phyloP scores from a whole-genome alignment of 2,113 vertebrate species.

The Balaenoptera acutorostrata region DNA sequence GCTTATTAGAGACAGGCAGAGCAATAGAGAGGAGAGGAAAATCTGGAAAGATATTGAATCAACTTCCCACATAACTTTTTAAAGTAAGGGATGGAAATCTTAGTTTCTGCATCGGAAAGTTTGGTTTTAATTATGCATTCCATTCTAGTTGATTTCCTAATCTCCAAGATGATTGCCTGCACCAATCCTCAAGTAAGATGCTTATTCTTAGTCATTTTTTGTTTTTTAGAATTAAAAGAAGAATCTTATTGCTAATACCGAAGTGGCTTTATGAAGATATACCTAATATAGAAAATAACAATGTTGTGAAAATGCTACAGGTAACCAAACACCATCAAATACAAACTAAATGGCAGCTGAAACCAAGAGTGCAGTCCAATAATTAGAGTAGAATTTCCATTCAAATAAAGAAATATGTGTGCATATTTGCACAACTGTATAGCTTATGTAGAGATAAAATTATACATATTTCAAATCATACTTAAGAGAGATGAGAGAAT shows the following conservation, averaged over 20 bases:
- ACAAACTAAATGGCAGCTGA: not conserved
- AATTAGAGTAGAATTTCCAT: not conserved
- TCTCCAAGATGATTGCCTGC: not conserved
- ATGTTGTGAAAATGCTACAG: constrained; percentile 75
- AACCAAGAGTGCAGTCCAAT: not conserved
- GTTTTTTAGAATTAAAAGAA: constrained; percentile 71
- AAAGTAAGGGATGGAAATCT: not conserved
- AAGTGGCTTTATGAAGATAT: constrained; percentile 79
- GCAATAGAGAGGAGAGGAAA: not conserved
- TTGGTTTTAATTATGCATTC: not conserved
- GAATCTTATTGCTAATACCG: constrained; percentile 63
- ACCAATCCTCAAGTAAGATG: not conserved
- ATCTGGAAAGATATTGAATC: not conserved
- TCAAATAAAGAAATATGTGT: not conserved
- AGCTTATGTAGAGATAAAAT: not conserved
- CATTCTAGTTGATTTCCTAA: not conserved
- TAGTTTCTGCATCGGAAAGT: not conserved
- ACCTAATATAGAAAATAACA: constrained; percentile 80
- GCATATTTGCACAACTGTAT: not conserved
- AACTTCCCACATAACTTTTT: not conserved
- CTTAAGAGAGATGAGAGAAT: not conserved
- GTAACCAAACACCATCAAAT: constrained; percentile 70
- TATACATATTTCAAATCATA: not conserved
- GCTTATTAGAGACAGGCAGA: not conserved
- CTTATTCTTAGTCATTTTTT: not conserved